Base-by-base conservation (phyloP, 2,113 vertebrate genomes). In the Eleginops maclovinus region DNA sequence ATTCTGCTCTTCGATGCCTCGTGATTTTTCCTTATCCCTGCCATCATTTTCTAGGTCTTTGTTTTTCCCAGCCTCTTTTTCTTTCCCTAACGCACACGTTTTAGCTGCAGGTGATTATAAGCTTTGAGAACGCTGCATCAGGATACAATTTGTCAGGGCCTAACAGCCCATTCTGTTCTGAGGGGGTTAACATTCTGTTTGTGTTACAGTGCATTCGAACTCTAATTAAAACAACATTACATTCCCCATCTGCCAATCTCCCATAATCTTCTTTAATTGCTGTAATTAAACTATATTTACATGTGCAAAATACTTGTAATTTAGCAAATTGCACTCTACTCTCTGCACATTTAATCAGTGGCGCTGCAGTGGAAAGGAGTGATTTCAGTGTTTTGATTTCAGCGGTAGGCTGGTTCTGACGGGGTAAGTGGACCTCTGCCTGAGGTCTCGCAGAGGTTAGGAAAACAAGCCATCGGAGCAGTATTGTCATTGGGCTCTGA, bases 251-350 rank as follows among this genome's bases (percentile, higher is more conserved):
- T 98, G 98, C 97, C 98, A 99, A 98, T 99, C 97, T 99, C 95
- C 97, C 96, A 96, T 98, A 98, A 99, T 99, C 97, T 97, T 96
- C 97, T 97, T 97, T 99, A 99, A 99, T 99, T 99, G 97, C 97
- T 96, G 96, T 98, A 98, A 99, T 99, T 99, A 99, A 98, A 98
- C 96, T 98, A 98, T 99, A 99, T 99, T 99, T 99, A 99, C 97
- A 98, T 98, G 97, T 97, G 97, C 97, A 98, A 97, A 99, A 99
- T 99, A 98, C 97, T 99, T 99, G 97, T 99, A 99, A 99, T 99
- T 99, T 99, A 99, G 96, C 96, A 98, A 98, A 99, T 99, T 99
- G 97, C 97, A 97, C 97, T 98, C 96, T 97, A 96, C 97, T 95
- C 96, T 97, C 87, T 79, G 96, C 96, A 96, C 95, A 96, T 97